Conservation (phyloP, 2,888 invertebrate species). For the Rhorus exstirpatorius region DNA sequence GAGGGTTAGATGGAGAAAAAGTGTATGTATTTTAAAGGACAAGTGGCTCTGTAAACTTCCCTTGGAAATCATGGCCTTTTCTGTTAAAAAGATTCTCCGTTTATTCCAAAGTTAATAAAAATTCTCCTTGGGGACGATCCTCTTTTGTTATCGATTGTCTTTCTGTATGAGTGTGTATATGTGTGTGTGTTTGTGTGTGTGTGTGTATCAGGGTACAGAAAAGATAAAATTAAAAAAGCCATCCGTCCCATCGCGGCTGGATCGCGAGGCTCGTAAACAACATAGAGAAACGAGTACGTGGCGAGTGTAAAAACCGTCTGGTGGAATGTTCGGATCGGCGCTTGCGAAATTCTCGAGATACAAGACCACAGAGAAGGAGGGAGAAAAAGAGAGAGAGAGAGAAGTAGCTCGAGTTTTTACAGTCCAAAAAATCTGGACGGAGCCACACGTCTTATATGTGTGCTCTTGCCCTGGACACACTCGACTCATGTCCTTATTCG, state of each 20-base stretch:
- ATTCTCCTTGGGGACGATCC: constrained; percentile 6
- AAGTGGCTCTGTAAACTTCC: constrained; percentile 42
- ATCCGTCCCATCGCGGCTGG: constrained; percentile 13
- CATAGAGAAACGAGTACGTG: constrained; percentile 14
- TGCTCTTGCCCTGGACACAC: constrained; percentile 46
- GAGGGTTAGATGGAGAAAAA: constrained; percentile 3
- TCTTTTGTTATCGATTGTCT: neutral
- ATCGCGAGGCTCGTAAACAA: constrained; percentile 42
- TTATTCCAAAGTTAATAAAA: constrained; percentile 5
- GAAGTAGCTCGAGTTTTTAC: constrained; percentile 63
- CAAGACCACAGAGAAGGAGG: constrained; percentile 19
- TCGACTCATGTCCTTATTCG: constrained; percentile 74
- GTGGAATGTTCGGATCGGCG: constrained; percentile 56
- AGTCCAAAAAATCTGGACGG: constrained; percentile 68
- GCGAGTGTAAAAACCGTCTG: constrained; percentile 48
- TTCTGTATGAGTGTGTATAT: neutral
- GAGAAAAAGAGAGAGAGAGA: constrained; percentile 5
- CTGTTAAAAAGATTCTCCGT: constrained; percentile 26
- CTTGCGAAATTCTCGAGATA: constrained; percentile 45
- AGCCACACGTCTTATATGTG: constrained; percentile 29
- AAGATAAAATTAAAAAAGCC: constrained; percentile 56
- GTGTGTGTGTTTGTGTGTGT: neutral
- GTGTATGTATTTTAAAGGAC: constrained; percentile 23
- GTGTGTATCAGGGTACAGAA: too few species aligned
- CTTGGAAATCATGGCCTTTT: constrained; percentile 39